These are phyloP conservation scores for Galagoides demidoff DNA, from an alignment of 2,797 vertebrate genomes.

Conservation along the genomic window DNA sequence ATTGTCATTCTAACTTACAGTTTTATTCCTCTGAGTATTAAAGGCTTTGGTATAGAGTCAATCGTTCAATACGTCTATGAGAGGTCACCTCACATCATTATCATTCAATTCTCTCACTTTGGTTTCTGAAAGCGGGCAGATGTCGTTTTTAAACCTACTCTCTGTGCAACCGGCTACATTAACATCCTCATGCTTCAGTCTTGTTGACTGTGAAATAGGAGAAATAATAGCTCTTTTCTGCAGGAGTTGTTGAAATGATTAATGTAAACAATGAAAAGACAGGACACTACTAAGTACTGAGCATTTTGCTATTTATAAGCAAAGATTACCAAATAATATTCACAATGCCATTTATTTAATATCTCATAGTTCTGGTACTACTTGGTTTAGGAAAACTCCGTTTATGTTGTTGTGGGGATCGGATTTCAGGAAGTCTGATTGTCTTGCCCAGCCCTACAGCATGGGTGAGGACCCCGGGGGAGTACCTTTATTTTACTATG, in stretches of 20 bases:
- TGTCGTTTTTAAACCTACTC: background rate
- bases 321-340: slow-evolving; percentile 7
- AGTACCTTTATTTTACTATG: background rate
- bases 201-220: background rate
- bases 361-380: background rate
- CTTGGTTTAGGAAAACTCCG: background rate
- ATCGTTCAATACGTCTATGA: background rate
- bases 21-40: background rate
- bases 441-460: background rate
- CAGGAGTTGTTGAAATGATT: background rate
- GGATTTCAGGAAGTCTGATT: background rate
- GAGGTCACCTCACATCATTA: background rate
- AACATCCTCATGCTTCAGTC: background rate
- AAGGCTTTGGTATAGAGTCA: background rate
- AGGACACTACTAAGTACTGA: background rate
- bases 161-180: background rate
- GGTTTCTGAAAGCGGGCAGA: background rate
- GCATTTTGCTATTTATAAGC: background rate
- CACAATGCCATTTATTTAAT: background rate
- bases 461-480: background rate
- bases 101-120: background rate
- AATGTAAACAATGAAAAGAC: background rate
- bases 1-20: background rate
- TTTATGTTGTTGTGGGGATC: background rate
- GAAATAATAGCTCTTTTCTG: background rate